These are phyloP conservation scores for Pangasius sanitwongsei DNA, from an alignment of 2,797 vertebrate species.

Conservation along the genomic window DNA sequence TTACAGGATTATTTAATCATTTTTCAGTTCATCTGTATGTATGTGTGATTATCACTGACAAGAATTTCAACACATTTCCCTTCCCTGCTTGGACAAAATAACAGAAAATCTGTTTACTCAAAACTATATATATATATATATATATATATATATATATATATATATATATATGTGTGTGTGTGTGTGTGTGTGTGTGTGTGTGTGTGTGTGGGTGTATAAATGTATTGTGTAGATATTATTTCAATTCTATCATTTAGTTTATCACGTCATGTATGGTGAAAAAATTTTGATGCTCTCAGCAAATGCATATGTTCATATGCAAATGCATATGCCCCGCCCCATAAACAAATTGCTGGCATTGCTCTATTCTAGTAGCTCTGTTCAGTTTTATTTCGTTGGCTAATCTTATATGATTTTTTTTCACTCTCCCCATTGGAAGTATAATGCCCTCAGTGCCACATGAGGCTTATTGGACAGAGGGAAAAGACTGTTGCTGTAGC, in stretches of 20 bases:
- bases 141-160: no score
- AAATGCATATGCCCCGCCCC: neutral
- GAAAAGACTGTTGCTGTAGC: neutral
- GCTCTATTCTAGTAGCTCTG: neutral
- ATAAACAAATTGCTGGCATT: no score
- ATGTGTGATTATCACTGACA: neutral
- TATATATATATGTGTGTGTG: no score
- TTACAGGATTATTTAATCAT: conserved; percentile 1
- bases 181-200: no score
- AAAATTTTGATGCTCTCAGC: neutral
- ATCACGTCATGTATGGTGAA: neutral
- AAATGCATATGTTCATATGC: neutral
- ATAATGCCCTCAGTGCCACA: neutral
- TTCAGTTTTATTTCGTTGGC: neutral
- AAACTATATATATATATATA: no score
- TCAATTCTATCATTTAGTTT: neutral
- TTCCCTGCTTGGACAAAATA: neutral
- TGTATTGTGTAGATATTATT: neutral
- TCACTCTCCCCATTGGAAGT: neutral
- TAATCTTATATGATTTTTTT: neutral
- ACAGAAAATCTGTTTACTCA: neutral
- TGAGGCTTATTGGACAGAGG: neutral
- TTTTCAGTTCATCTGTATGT: neutral
- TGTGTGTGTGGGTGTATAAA: no score
- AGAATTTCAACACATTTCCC: neutral